Evolutionary conservation across 2,113 vertebrate genomes (phyloP).

Genomic region (Bungarus multicinctus): DNA sequence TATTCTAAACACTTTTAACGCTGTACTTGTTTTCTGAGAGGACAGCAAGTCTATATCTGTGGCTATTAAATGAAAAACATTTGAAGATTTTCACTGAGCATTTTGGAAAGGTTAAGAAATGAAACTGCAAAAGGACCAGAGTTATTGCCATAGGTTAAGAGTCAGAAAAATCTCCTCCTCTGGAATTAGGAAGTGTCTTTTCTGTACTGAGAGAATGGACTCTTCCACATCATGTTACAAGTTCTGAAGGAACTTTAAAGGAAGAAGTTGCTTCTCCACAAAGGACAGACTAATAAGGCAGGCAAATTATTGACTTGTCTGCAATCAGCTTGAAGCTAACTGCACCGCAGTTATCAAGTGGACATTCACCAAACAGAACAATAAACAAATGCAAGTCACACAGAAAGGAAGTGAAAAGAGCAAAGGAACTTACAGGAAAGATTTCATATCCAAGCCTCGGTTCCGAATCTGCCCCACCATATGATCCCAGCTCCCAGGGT

Average conservation of each 20-base stretch:
- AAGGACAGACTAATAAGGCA: neutral
- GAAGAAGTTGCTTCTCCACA: neutral
- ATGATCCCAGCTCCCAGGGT: conserved; percentile 96
- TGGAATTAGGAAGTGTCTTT: neutral
- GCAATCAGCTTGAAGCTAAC: neutral
- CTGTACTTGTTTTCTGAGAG: neutral
- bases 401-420: neutral
- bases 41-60: neutral
- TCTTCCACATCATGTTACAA: neutral
- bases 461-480: conserved; percentile 97
- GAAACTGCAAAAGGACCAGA: accelerated
- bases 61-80: neutral
- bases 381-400: neutral
- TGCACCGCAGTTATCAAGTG: neutral
- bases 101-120: neutral
- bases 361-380: neutral
- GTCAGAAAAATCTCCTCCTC: accelerated
- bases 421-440: conserved; percentile 92
- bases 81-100: accelerated
- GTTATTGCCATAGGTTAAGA: neutral
- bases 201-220: neutral
- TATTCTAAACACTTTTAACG: neutral
- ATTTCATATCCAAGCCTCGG: conserved; percentile 97
- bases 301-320: neutral
- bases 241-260: neutral